A percentile compares a stretch with the other conserved stretches of the same genome.
Conservation (phyloP, 2,797 vertebrate species). For the Aldrovandia affinis region DNA sequence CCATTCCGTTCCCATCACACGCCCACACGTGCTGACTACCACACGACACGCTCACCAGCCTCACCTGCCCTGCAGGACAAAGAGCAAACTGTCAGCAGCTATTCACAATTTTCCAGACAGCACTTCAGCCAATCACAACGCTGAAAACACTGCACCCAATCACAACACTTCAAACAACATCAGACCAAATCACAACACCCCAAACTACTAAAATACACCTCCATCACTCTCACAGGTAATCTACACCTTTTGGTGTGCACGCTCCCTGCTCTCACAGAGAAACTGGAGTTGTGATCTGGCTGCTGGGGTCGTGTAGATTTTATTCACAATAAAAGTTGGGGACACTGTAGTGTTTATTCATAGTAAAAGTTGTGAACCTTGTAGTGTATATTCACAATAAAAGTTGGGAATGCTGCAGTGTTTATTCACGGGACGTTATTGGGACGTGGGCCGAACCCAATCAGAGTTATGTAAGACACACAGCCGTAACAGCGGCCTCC, state of each 20-base stretch:
- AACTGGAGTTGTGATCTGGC: no score
- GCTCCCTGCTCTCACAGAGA: no score
- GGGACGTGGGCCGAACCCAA: no score
- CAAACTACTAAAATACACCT: neutral
- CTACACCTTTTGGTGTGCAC: no score
- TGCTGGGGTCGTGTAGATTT: no score
- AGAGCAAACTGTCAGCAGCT: neutral
- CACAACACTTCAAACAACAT: neutral
- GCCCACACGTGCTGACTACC: conserved; percentile 96
- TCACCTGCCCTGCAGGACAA: conserved; percentile 75
- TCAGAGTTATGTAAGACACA: neutral
- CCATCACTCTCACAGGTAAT: neutral
- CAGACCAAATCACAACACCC: neutral
- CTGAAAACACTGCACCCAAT: neutral
- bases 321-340: no score
- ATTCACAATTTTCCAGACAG: conserved; percentile 19
- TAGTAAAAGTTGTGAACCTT: no score
- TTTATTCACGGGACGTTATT: no score
- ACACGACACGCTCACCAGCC: conserved; percentile 84
- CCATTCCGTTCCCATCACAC: conserved; percentile 83
- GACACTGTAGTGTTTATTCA: neutral
- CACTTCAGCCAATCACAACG: neutral
- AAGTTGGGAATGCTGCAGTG: neutral
- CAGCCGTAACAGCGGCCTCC: no score
- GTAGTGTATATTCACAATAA: no score